Percentiles rank a stretch among this genome's conserved stretches.
Evolutionary conservation across 1,140 invertebrate species (phyloP).

Genomic region (Sycophila sp.): DNA sequence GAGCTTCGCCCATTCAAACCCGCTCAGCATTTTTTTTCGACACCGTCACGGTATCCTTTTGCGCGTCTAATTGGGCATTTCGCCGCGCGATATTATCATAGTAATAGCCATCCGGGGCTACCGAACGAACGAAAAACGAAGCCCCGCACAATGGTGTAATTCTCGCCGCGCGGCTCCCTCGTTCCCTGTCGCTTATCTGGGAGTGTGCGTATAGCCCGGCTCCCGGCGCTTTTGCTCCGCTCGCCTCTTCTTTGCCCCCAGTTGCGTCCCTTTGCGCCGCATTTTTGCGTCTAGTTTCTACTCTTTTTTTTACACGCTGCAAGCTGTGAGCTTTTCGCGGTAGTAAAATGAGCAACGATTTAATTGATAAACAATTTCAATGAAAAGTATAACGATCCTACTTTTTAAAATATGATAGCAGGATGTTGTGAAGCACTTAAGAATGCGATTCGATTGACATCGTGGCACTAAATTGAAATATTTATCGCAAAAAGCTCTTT

Average conservation of each 20-base stretch:
- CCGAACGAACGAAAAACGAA: conserved; percentile 12
- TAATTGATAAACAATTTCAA: too few species aligned
- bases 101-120: conserved; percentile 52
- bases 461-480: too few species aligned
- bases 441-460: too few species aligned
- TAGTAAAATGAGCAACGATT: too few species aligned
- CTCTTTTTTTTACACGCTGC: too few species aligned
- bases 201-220: neutral
- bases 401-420: too few species aligned
- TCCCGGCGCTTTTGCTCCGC: neutral
- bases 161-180: conserved; percentile 27
- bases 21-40: too few species aligned
- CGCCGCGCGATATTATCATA: conserved; percentile 59
- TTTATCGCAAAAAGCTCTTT: too few species aligned
- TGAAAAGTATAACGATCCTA: too few species aligned
- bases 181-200: neutral
- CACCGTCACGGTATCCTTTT: conserved; percentile 52
- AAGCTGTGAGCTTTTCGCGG: too few species aligned
- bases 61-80: conserved; percentile 63
- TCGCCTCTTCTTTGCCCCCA: neutral
- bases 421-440: too few species aligned
- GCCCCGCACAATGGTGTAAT: conserved; percentile 50
- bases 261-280: neutral
- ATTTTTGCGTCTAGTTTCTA: neutral
- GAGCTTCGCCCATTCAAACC: too few species aligned